phyloP scores from a whole-genome alignment of 2,888 invertebrate species.

The Leptura quadrifasciata region DNA sequence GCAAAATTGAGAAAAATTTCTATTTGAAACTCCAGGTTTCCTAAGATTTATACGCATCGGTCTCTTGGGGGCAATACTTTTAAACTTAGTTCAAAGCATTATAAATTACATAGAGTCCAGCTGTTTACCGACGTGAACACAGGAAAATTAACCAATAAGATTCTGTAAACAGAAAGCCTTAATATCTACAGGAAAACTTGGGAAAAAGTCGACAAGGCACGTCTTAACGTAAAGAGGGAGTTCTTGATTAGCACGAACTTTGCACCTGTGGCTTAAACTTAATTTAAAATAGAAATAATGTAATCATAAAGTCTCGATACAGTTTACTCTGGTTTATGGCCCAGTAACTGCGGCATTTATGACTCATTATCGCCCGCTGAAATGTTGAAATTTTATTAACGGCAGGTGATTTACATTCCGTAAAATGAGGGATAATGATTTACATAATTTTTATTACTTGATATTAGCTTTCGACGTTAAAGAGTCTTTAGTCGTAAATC shows the following conservation, averaged over 20 bases:
- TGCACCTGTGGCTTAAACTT: slow-evolving; percentile 29
- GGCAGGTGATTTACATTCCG: slow-evolving; percentile 1
- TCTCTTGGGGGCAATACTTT: slow-evolving; percentile 42
- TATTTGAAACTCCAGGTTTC: slow-evolving; percentile 15
- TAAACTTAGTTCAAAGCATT: slow-evolving; percentile 36
- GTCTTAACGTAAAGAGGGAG: background rate
- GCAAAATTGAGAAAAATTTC: slow-evolving; percentile 26
- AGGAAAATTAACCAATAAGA: slow-evolving; percentile 21
- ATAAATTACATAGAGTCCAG: slow-evolving; percentile 33
- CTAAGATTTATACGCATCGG: slow-evolving; percentile 33
- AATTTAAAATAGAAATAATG: slow-evolving; percentile 28
- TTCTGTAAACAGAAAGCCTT: slow-evolving; percentile 23
- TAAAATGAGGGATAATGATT: background rate
- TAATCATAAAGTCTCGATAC: slow-evolving; percentile 20
- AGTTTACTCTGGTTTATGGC: slow-evolving; percentile 10
- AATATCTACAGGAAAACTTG: slow-evolving; percentile 7
- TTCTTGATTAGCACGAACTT: slow-evolving; percentile 26
- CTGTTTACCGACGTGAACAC: slow-evolving; percentile 29
- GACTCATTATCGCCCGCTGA: slow-evolving; percentile 1
- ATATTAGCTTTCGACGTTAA: too few relatives aligned
- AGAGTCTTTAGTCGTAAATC: too few relatives aligned
- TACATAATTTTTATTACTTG: background rate
- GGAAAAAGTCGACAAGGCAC: slow-evolving; percentile 22
- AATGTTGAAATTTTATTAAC: slow-evolving; percentile 6
- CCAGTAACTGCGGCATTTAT: background rate